phyloP scores from a whole-genome alignment of 2,888 invertebrate genomes.

The Ligdia adustata region DNA sequence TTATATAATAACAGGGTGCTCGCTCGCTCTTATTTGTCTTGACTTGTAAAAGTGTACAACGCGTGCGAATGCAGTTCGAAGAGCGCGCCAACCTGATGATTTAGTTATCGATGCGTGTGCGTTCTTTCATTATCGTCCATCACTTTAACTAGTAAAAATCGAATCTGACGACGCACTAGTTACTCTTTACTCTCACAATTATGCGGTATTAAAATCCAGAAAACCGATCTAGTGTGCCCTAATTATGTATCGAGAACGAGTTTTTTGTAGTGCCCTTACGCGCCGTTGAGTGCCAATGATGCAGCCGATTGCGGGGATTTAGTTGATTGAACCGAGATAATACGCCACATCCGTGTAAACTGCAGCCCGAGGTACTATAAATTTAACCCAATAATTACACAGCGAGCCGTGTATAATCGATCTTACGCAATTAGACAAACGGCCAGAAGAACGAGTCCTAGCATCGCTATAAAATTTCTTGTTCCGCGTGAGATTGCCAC shows the following conservation, averaged over 20 bases:
- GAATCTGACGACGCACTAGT: slow-evolving; percentile 8
- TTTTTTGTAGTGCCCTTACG: slow-evolving; percentile 21
- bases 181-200: slow-evolving; percentile 7
- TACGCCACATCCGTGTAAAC: slow-evolving; percentile 38
- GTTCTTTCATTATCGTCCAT: slow-evolving; percentile 12
- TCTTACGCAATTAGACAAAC: slow-evolving; percentile 68
- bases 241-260: slow-evolving; percentile 28
- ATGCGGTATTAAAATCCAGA: slow-evolving; percentile 11
- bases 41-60: slow-evolving; percentile 18
- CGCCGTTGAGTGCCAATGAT: slow-evolving; percentile 25
- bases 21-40: slow-evolving; percentile 39
- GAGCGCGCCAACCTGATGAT: slow-evolving; percentile 12
- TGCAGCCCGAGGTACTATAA: slow-evolving; percentile 33
- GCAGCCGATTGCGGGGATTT: slow-evolving; percentile 30
- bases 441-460: slow-evolving; percentile 50
- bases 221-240: slow-evolving; percentile 7
- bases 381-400: slow-evolving; percentile 47
- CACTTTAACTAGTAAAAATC: slow-evolving; percentile 16
- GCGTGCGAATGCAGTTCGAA: slow-evolving; percentile 12
- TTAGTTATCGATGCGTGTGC: slow-evolving; percentile 17
- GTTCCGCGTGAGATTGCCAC: slow-evolving; percentile 67
- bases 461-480: slow-evolving; percentile 61
- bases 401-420: slow-evolving; percentile 59
- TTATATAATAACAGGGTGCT: slow-evolving; percentile 43
- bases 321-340: slow-evolving; percentile 38